These are phyloP conservation scores for Chrysogorgia sp. DNA, from an alignment of 92 coral and sea anemone genomes.

Conservation along the genomic window DNA sequence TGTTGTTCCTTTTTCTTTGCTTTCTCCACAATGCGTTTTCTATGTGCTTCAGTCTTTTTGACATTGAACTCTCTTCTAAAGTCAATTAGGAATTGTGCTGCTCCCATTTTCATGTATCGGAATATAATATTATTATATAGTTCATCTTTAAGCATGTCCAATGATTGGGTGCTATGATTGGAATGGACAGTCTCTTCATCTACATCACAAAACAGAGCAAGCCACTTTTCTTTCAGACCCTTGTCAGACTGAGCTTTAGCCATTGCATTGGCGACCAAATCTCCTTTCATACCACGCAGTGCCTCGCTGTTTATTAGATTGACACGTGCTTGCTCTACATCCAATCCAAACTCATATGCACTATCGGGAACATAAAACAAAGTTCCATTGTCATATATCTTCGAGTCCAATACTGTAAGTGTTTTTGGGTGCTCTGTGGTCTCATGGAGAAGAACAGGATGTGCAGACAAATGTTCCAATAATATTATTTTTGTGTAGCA, in stretches of 20 bases:
- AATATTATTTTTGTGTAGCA: slow-evolving; percentile 25
- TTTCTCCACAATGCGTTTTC: slow-evolving; percentile 4
- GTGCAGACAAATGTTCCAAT: slow-evolving; percentile 29
- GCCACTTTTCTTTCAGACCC: slow-evolving; percentile 30
- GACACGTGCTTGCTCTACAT: slow-evolving; percentile 40
- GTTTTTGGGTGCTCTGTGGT: too few relatives aligned
- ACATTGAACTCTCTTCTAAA: slow-evolving; percentile 27
- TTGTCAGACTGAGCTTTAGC: slow-evolving; percentile 27
- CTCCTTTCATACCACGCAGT: slow-evolving; percentile 7
- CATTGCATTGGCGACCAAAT: slow-evolving; percentile 28
- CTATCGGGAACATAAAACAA: slow-evolving; percentile 45
- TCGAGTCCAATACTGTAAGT: slow-evolving; percentile 8
- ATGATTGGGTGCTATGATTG: slow-evolving; percentile 24
- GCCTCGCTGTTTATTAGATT: slow-evolving; percentile 37
- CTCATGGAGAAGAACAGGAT: not conserved
- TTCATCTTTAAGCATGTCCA: slow-evolving; percentile 1
- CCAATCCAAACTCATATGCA: slow-evolving; percentile 41
- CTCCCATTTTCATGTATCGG: slow-evolving; percentile 33
- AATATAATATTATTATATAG: slow-evolving; percentile 13
- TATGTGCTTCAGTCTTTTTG: slow-evolving; percentile 36
- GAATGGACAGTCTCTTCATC: slow-evolving; percentile 21
- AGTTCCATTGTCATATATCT: slow-evolving; percentile 49
- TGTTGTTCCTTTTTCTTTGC: slow-evolving; percentile 6
- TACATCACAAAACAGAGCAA: slow-evolving; percentile 7
- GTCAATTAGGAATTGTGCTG: slow-evolving; percentile 26